These are phyloP conservation scores for Apamea anceps DNA, from an alignment of 2,888 invertebrate species.

Conservation along the genomic window DNA sequence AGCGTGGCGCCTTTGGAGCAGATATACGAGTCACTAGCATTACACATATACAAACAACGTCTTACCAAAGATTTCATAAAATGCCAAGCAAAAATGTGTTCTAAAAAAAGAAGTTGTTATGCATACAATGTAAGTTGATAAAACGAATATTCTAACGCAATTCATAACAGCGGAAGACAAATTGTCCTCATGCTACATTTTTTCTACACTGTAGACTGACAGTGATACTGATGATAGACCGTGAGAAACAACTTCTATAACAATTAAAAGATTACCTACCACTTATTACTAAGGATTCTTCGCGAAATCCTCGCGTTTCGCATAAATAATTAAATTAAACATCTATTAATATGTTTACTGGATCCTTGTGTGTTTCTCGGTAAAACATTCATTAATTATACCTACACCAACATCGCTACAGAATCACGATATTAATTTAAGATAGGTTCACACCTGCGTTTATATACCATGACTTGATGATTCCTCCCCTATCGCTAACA, in stretches of 20 bases:
- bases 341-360: conserved; percentile 53
- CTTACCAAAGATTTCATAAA: not conserved
- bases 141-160: not conserved
- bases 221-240: conserved; percentile 44
- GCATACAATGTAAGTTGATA: conserved; percentile 32
- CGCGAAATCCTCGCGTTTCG: conserved; percentile 47
- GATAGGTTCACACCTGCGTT: conserved; percentile 53
- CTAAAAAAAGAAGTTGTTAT: not conserved
- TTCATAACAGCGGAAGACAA: conserved; percentile 19
- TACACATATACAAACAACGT: not conserved
- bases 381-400: conserved; percentile 52
- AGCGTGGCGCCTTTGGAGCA: not conserved
- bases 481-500: conserved; percentile 39
- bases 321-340: conserved; percentile 59
- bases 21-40: not conserved
- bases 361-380: conserved; percentile 60
- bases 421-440: conserved; percentile 51
- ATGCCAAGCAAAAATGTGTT: not conserved
- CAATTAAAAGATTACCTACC: conserved; percentile 46
- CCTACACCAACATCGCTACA: conserved; percentile 21
- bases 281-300: conserved; percentile 36
- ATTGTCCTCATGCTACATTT: conserved; percentile 19
- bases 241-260: conserved; percentile 48
- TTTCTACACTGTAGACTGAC: conserved; percentile 13
- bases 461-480: conserved; percentile 45